Conservation (phyloP, 2,113 vertebrate species). For the Guaruba guarouba region DNA sequence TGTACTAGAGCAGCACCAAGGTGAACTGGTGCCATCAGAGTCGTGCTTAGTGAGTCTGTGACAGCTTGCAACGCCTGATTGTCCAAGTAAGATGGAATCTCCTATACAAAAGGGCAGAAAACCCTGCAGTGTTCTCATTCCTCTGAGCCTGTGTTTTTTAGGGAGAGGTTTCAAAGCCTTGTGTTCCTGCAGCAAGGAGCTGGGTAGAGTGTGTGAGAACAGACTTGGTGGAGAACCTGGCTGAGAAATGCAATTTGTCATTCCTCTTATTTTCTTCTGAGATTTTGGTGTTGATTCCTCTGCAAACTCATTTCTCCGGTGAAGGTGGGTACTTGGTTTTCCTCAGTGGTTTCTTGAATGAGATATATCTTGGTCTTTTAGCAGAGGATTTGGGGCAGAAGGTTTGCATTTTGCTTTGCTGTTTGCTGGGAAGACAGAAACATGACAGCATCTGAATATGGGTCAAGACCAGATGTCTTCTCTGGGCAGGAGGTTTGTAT, state of each 20-base stretch:
- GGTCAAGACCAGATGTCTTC: not conserved
- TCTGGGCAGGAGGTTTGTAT: not conserved
- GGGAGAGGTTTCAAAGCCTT: not conserved
- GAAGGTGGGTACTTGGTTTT: not conserved
- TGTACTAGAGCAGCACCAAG: not conserved
- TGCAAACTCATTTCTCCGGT: not conserved
- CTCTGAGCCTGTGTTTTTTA: not conserved
- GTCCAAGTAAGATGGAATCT: not conserved
- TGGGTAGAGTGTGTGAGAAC: not conserved
- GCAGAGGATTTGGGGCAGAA: not conserved
- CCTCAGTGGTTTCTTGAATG: not conserved
- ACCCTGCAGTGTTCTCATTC: not conserved
- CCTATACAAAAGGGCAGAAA: not conserved
- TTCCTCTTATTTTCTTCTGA: not conserved
- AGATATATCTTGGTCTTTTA: not conserved
- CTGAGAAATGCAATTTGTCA: not conserved
- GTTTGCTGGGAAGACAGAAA: not conserved
- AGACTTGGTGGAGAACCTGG: not conserved
- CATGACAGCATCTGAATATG: not conserved
- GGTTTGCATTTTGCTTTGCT: not conserved
- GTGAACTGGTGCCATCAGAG: not conserved
- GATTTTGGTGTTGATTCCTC: not conserved
- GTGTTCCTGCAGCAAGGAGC: not conserved
- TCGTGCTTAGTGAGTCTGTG: not conserved
- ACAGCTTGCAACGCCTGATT: not conserved